phyloP scores from a whole-genome alignment of 2,113 vertebrate genomes.

The Chascanopsetta lugubris region DNA sequence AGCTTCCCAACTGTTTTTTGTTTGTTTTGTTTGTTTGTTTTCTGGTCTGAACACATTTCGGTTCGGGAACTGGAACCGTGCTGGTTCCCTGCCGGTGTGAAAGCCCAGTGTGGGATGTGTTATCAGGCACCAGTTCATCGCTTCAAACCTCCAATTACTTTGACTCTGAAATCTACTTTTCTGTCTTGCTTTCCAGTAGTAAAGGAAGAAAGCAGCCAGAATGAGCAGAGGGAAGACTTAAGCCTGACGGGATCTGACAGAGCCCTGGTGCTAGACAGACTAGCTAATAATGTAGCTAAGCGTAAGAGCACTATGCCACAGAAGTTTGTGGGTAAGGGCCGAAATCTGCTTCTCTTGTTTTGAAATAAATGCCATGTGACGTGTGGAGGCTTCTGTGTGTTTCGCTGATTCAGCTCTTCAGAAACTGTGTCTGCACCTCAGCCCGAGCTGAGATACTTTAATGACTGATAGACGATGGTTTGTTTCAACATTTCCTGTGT shows the following conservation, averaged over 20 bases:
- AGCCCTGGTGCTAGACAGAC: conserved; percentile 98
- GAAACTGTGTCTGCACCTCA: background rate
- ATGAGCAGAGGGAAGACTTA: conserved; percentile 97
- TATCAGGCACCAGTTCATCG: conserved; percentile 25
- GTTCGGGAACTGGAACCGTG: too few species aligned
- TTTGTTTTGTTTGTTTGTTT: too few species aligned
- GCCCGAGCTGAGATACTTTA: too few species aligned
- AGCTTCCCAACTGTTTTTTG: too few species aligned
- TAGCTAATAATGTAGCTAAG: conserved; percentile 99
- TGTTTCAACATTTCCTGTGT: too few species aligned
- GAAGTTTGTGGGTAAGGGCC: conserved; percentile 99
- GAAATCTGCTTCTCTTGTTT: conserved; percentile 88
- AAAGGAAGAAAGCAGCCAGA: conserved; percentile 98
- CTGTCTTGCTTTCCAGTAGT: conserved; percentile 96
- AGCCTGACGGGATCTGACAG: conserved; percentile 95
- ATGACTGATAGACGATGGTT: too few species aligned
- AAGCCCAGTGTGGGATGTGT: conserved; percentile 39
- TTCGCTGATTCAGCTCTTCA: too few species aligned
- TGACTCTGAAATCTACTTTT: conserved; percentile 81
- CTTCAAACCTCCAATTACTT: conserved; percentile 51
- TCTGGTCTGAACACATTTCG: too few species aligned
- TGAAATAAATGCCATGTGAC: conserved; percentile 38
- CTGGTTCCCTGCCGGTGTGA: too few species aligned
- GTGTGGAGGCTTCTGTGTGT: conserved; percentile 15
- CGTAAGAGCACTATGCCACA: conserved; percentile 99